A percentile compares a stretch with the other conserved stretches of the same genome.
phyloP scores from a whole-genome alignment of 2,113 vertebrate genomes.

The Phoenicopterus ruber region DNA sequence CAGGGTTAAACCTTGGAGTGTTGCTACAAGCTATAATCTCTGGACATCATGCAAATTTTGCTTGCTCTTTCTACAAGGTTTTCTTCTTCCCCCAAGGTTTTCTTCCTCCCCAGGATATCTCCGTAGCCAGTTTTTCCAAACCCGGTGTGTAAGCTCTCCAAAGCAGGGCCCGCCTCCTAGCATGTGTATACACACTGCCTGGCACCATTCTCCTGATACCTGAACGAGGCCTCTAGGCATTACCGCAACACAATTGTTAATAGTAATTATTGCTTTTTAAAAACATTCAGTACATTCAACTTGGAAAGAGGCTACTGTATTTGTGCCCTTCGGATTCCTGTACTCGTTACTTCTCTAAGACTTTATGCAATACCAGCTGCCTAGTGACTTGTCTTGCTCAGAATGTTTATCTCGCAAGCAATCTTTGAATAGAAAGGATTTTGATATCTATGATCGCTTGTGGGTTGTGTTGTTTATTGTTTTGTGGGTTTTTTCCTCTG shows the following conservation, averaged over 20 bases:
- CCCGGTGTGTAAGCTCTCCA: background rate
- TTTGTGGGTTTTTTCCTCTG: background rate
- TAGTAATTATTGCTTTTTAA: conserved; percentile 5
- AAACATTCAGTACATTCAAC: background rate
- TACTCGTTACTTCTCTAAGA: background rate
- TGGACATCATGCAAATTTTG: background rate
- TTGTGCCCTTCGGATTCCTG: background rate
- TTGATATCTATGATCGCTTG: background rate
- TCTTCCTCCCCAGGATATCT: background rate
- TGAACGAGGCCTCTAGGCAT: background rate
- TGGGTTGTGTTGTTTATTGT: background rate
- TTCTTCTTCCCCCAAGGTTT: background rate
- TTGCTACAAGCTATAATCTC: background rate
- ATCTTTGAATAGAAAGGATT: background rate
- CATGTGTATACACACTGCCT: background rate
- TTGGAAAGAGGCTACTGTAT: background rate
- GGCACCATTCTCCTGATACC: background rate
- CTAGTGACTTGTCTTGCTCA: background rate
- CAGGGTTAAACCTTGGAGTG: background rate
- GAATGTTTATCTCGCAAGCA: background rate
- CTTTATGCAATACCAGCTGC: background rate
- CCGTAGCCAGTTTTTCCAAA: background rate
- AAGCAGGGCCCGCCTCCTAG: background rate
- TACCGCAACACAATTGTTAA: background rate
- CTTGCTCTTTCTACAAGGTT: background rate